phyloP scores from a whole-genome alignment of 2,113 vertebrate species.

The Gymnogyps californianus region DNA sequence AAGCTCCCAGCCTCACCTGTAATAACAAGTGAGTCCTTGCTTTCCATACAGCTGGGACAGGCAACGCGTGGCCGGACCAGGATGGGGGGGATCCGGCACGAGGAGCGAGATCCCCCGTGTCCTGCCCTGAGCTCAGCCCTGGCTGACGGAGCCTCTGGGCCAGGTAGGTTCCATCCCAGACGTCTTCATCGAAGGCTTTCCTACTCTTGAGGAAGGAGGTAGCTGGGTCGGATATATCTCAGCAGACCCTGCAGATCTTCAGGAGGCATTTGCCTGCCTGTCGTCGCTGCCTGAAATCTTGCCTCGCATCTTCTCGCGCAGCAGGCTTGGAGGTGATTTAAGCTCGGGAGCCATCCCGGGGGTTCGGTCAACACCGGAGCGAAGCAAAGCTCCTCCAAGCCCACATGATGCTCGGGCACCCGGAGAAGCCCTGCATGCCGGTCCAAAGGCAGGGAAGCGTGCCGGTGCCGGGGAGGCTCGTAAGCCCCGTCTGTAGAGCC shows the following conservation, averaged over 20 bases:
- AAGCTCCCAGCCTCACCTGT: background rate
- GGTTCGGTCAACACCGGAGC: fast-evolving
- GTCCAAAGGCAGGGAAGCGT: background rate
- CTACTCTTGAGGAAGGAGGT: background rate
- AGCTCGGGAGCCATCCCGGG: background rate
- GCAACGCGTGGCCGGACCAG: fast-evolving
- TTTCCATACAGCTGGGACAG: background rate
- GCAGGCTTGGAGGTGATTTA: background rate
- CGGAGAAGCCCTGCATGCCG: fast-evolving
- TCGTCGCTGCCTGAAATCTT: background rate
- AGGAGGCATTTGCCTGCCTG: background rate
- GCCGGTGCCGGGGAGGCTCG: fast-evolving
- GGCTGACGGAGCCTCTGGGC: background rate
- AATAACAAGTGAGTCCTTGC: background rate
- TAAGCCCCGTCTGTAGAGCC: fast-evolving
- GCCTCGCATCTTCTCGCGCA: fast-evolving
- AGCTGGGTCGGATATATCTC: background rate
- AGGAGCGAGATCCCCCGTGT: background rate
- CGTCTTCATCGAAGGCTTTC: fast-evolving
- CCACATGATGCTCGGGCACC: no score
- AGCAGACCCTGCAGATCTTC: background rate
- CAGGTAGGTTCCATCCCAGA: background rate
- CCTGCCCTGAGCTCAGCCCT: background rate
- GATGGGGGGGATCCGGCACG: fast-evolving
- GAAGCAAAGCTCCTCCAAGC: background rate